Conservation (phyloP, 2,113 vertebrate genomes). For the Stigmatopora argus region DNA sequence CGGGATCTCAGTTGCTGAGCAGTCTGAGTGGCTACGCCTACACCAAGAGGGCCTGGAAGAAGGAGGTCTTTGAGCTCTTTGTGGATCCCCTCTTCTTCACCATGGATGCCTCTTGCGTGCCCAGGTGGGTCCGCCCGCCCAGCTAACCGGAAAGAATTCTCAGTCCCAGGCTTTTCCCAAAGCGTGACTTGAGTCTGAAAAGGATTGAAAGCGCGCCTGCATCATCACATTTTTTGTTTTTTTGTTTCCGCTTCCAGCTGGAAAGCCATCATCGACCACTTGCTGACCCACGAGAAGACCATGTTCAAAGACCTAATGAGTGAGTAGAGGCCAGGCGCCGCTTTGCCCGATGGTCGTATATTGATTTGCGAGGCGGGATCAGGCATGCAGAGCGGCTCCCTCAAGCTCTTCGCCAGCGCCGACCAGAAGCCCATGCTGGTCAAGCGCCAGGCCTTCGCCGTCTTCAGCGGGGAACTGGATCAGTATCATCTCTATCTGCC, state of each 20-base stretch:
- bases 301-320: conserved; percentile 99
- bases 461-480: conserved; percentile 91
- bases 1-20: conserved; percentile 85
- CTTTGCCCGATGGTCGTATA: no score
- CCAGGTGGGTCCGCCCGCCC: conserved; percentile 75
- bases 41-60: conserved; percentile 93
- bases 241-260: conserved; percentile 70
- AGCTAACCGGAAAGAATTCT: no score
- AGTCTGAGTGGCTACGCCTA: conserved; percentile 95
- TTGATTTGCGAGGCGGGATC: no score
- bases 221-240: no score
- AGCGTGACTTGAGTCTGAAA: no score
- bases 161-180: no score
- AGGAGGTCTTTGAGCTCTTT: conserved; percentile 89
- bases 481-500: conserved; percentile 96
- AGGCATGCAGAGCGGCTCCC: conserved; percentile 91
- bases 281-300: conserved; percentile 95
- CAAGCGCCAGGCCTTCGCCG: conserved; percentile 90
- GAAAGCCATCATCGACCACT: conserved; percentile 92
- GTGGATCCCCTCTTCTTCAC: conserved; percentile 96
- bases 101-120: conserved; percentile 83
- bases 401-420: conserved; percentile 83
- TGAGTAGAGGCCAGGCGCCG: conserved; percentile 67
- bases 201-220: no score
- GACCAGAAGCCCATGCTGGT: conserved; percentile 95